phyloP scores from a whole-genome alignment of 1,140 invertebrate species.

The Amyelois transitella region DNA sequence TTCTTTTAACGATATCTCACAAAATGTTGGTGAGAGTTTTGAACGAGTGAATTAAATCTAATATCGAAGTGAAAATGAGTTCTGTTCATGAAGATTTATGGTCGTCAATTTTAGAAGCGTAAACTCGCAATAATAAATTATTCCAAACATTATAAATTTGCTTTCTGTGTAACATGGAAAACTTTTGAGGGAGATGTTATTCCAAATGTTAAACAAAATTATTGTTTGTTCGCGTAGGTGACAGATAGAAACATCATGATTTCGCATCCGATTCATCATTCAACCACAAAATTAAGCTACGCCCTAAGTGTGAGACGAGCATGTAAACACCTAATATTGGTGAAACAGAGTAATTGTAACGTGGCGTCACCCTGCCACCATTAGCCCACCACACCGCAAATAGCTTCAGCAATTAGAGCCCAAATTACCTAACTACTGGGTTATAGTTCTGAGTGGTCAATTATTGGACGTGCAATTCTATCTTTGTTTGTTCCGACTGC shows the following conservation, averaged over 20 bases:
- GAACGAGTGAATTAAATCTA: neutral
- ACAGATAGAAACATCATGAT: too few relatives aligned
- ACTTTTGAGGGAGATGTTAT: too few relatives aligned
- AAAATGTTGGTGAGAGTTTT: neutral
- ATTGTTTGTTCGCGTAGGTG: too few relatives aligned
- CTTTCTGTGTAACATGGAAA: neutral
- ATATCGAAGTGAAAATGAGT: neutral
- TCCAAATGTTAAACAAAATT: too few relatives aligned
- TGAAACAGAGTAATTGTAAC: neutral
- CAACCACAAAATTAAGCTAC: neutral
- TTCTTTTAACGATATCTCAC: neutral
- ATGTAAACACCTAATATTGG: neutral
- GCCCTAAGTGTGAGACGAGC: neutral
- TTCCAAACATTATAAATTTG: neutral
- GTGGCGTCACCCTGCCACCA: neutral
- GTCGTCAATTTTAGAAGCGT: neutral
- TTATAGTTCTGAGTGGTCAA: neutral
- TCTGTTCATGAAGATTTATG: neutral
- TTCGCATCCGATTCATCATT: too few relatives aligned
- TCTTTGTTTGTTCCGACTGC: neutral
- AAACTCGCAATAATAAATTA: neutral
- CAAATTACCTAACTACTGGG: neutral
- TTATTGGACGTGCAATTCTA: neutral
- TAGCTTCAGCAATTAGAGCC: neutral
- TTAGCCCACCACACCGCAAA: neutral